phyloP scores from a whole-genome alignment of 2,888 invertebrate genomes.

The Hyalella azteca region DNA sequence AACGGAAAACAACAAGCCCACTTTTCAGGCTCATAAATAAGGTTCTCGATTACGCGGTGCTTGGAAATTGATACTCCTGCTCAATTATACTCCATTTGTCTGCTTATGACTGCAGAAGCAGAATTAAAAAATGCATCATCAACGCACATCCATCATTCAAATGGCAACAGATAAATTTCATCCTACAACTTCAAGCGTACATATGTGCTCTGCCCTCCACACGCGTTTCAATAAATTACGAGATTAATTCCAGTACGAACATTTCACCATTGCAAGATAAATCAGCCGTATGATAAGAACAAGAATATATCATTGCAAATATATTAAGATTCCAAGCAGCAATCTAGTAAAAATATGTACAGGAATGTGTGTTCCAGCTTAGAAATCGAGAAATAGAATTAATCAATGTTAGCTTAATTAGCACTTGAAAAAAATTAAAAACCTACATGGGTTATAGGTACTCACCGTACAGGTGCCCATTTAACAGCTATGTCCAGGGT shows the following conservation, averaged over 20 bases:
- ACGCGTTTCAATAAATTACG: constrained; percentile 15
- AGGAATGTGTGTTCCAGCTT: too few relatives aligned
- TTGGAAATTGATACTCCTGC: constrained; percentile 18
- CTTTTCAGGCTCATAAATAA: too few relatives aligned
- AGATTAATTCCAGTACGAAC: background rate
- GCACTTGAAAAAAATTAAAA: background rate
- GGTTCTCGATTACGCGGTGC: background rate
- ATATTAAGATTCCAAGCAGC: too few relatives aligned
- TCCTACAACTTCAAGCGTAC: background rate
- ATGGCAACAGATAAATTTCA: constrained; percentile 22
- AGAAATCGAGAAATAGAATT: too few relatives aligned
- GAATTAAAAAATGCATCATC: constrained; percentile 17
- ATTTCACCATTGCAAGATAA: background rate
- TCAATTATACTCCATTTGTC: constrained; percentile 2
- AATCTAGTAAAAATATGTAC: too few relatives aligned
- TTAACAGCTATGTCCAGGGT: background rate
- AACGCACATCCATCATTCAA: constrained; percentile 6
- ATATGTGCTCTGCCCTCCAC: background rate
- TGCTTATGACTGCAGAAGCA: constrained; percentile 10
- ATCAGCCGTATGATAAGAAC: too few relatives aligned
- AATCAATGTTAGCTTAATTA: too few relatives aligned
- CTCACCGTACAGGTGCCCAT: background rate
- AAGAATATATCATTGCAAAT: too few relatives aligned
- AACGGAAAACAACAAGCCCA: too few relatives aligned
- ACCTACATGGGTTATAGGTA: background rate